Conservation (phyloP, 2,113 vertebrate species). For the Corythornis cristatus region DNA sequence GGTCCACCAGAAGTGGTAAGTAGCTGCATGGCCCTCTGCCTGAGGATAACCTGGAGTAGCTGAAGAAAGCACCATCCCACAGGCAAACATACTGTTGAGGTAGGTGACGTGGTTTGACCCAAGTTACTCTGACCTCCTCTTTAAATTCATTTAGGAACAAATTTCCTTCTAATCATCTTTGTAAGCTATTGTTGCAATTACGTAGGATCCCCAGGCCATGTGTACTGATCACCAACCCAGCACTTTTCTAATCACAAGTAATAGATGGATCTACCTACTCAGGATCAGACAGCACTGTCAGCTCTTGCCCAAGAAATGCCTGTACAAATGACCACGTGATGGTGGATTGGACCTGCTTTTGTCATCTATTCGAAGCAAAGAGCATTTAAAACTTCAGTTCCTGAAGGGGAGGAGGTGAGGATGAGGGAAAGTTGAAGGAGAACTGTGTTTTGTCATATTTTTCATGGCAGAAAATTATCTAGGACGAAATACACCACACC, state of each 20-base stretch:
- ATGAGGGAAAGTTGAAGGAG: background rate
- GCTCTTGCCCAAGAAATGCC: background rate
- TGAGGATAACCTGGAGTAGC: background rate
- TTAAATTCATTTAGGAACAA: background rate
- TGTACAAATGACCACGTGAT: background rate
- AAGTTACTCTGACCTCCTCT: background rate
- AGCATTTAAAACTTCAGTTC: background rate
- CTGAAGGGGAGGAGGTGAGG: background rate
- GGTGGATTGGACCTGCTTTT: background rate
- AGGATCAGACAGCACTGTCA: accelerated
- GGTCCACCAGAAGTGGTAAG: background rate
- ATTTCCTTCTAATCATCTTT: background rate
- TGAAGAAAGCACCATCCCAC: accelerated
- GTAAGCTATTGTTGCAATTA: background rate
- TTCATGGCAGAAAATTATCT: background rate
- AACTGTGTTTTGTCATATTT: background rate
- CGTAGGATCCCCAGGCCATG: background rate
- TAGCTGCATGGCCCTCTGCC: background rate
- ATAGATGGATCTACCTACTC: background rate
- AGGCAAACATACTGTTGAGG: accelerated
- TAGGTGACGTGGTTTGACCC: background rate
- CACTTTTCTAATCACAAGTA: background rate
- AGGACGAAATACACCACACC: background rate
- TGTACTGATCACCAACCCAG: accelerated
- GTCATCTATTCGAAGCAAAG: background rate